Evolutionary conservation across 2,113 vertebrate genomes (phyloP).

Genomic region (Neoarius graeffei): DNA sequence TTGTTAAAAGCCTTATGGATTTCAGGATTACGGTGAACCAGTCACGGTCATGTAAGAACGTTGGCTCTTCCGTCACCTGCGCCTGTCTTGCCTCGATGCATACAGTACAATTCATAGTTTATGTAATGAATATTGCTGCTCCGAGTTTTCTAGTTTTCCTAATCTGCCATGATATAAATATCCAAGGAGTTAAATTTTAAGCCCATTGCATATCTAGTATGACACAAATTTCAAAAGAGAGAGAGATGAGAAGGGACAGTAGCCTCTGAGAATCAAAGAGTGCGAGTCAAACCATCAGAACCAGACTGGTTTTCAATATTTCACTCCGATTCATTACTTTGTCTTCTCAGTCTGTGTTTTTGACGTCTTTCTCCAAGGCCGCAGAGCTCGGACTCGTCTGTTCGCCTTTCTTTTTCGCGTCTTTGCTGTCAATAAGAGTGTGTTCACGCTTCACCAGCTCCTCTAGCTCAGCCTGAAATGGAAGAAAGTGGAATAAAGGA

Average conservation of each 20-base stretch:
- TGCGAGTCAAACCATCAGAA: neutral
- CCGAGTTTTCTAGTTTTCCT: neutral
- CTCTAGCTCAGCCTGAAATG: slow-evolving; percentile 79
- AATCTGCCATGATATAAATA: neutral
- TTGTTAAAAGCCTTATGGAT: neutral
- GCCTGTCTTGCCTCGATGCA: neutral
- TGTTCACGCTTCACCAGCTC: slow-evolving; percentile 83
- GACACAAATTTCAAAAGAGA: neutral
- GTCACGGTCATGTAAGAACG: neutral
- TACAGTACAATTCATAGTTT: neutral
- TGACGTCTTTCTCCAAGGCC: slow-evolving; percentile 53
- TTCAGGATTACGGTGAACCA: neutral
- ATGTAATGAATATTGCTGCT: slow-evolving; percentile 14
- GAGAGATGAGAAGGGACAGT: neutral
- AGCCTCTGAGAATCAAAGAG: neutral
- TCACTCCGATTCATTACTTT: slow-evolving; percentile 51
- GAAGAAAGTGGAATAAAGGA: neutral
- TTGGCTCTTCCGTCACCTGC: neutral
- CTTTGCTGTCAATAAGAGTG: slow-evolving; percentile 75
- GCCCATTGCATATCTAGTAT: neutral
- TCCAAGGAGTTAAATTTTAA: neutral
- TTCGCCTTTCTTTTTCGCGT: slow-evolving; percentile 56
- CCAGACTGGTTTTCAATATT: neutral
- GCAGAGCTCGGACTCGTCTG: slow-evolving; percentile 47
- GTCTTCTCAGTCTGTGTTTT: slow-evolving; percentile 58